Evolutionary conservation across 37 sponge, comb jelly and placozoan species (phyloP).

Genomic region (Geodia barretti): DNA sequence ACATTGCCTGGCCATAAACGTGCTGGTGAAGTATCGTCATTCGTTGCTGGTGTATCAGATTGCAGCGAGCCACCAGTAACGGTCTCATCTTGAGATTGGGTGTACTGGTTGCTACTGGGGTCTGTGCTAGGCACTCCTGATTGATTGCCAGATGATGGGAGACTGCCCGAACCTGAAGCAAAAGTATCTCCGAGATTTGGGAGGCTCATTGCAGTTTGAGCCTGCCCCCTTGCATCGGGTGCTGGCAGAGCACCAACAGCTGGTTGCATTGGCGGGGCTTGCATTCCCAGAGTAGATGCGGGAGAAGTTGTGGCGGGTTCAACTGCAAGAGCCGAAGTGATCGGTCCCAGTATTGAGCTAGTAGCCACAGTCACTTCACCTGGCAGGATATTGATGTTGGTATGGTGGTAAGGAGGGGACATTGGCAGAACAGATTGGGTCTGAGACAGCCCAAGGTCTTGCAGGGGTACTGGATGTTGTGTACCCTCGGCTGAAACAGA

Average conservation of each 20-base stretch:
- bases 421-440: neutral
- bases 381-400: neutral
- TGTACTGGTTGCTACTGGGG: too few relatives aligned
- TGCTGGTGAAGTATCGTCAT: too few relatives aligned
- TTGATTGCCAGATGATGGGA: too few relatives aligned
- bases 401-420: neutral
- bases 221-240: slow-evolving; percentile 18
- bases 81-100: too few relatives aligned
- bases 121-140: too few relatives aligned
- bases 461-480: neutral
- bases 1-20: too few relatives aligned
- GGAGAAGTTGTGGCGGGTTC: neutral
- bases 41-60: too few relatives aligned
- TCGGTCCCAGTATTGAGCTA: slow-evolving; percentile 20
- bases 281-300: too few relatives aligned
- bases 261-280: slow-evolving; percentile 7
- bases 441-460: neutral
- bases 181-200: too few relatives aligned
- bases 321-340: slow-evolving; percentile 8
- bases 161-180: too few relatives aligned
- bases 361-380: slow-evolving; percentile 15
- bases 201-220: too few relatives aligned
- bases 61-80: too few relatives aligned
- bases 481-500: neutral
- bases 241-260: slow-evolving; percentile 10